Percentiles rank a stretch among this genome's conserved stretches.
These are phyloP conservation scores for Erpornis zantholeuca DNA, from an alignment of 2,113 vertebrate species.

Conservation along the genomic window DNA sequence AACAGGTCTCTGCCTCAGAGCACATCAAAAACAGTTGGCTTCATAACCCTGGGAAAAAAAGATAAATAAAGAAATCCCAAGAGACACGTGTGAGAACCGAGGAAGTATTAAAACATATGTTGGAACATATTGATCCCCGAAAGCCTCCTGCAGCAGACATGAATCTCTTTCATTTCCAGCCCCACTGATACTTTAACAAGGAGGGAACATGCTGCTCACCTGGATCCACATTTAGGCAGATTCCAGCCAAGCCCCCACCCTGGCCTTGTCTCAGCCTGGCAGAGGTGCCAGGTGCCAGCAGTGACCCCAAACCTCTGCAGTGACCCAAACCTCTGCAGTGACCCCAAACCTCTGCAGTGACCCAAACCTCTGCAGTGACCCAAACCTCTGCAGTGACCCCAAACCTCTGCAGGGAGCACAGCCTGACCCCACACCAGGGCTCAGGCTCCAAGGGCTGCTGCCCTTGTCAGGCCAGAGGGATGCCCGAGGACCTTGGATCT, in stretches of 20 bases:
- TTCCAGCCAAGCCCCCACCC: not conserved
- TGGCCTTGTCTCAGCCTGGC: not conserved
- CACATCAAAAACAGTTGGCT: conserved; percentile 52
- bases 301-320: no score
- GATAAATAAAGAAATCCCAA: conserved; percentile 52
- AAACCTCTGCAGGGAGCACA: not conserved
- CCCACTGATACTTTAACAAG: not conserved
- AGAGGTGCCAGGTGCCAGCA: no score
- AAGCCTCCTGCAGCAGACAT: not conserved
- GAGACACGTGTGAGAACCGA: conserved; percentile 38
- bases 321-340: no score
- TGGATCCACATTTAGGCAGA: not conserved
- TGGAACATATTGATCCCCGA: conserved; percentile 57
- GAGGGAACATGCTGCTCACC: not conserved
- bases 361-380: no score
- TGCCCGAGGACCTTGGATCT: accelerated
- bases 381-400: no score
- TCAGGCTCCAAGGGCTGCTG: accelerated
- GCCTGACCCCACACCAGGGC: not conserved
- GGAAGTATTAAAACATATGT: conserved; percentile 62
- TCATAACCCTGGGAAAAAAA: conserved; percentile 49
- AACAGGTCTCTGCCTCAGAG: not conserved
- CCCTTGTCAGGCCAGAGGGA: not conserved
- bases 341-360: no score
- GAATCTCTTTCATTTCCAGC: not conserved